phyloP scores from a whole-genome alignment of 2,888 invertebrate species.

The Rhingia campestris region DNA sequence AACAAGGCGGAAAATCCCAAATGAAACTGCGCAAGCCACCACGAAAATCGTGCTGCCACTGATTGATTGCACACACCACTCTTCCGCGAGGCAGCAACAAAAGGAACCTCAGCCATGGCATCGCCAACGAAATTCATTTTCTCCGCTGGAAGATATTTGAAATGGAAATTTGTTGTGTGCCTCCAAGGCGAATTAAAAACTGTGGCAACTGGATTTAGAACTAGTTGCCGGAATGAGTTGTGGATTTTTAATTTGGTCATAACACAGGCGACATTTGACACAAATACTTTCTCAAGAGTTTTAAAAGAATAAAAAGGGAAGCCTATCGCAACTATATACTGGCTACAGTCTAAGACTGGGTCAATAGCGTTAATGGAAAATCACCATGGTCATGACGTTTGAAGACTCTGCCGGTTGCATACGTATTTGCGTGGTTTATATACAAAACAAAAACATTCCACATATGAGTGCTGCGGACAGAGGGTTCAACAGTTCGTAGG shows the following conservation, averaged over 20 bases:
- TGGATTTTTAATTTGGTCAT: constrained; percentile 28
- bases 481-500: constrained; percentile 39
- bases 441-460: not conserved
- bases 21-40: constrained; percentile 52
- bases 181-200: constrained; percentile 47
- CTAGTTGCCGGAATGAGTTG: constrained; percentile 34
- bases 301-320: constrained; percentile 18
- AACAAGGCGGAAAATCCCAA: constrained; percentile 50
- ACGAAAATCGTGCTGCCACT: constrained; percentile 72
- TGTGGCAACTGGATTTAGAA: constrained; percentile 44
- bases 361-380: constrained; percentile 16
- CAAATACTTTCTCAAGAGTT: constrained; percentile 48
- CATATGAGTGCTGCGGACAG: constrained; percentile 12
- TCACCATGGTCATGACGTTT: not conserved
- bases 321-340: not conserved
- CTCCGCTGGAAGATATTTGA: constrained; percentile 33
- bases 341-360: constrained; percentile 3
- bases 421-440: constrained; percentile 20
- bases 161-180: constrained; percentile 54
- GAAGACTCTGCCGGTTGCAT: constrained; percentile 34
- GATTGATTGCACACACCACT: constrained; percentile 58
- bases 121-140: constrained; percentile 37
- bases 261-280: constrained; percentile 50
- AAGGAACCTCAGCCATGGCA: constrained; percentile 21
- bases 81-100: not conserved